These are phyloP conservation scores for Megaptera novaeangliae DNA, from an alignment of 2,113 vertebrate species.

Conservation along the genomic window DNA sequence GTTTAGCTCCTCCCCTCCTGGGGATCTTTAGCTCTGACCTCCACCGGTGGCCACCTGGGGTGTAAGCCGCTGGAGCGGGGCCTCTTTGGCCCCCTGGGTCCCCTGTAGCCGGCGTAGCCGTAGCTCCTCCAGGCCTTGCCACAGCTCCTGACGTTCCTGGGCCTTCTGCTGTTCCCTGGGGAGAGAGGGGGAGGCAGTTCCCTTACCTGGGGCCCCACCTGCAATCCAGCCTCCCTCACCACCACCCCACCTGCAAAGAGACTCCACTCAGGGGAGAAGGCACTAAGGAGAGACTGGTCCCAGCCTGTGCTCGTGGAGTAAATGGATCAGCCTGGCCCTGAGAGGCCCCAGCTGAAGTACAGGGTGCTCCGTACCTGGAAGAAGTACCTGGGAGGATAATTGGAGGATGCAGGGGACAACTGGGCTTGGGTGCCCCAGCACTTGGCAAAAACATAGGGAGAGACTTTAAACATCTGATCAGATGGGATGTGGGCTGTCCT, in stretches of 20 bases:
- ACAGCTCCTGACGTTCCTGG: constrained; percentile 87
- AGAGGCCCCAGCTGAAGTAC: background rate
- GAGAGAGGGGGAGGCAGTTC: background rate
- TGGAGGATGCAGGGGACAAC: background rate
- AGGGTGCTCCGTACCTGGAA: background rate
- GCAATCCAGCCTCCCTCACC: background rate
- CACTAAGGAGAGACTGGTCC: background rate
- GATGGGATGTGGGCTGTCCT: background rate
- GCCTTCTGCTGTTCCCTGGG: constrained; percentile 90
- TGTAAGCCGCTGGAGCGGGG: constrained; percentile 74
- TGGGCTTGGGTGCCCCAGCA: background rate
- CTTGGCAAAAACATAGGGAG: background rate
- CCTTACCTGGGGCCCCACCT: background rate
- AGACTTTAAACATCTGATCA: background rate
- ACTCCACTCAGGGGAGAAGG: background rate
- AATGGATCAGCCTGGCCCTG: background rate
- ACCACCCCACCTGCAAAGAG: background rate
- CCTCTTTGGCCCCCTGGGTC: constrained; percentile 87
- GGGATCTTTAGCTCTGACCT: constrained; percentile 77
- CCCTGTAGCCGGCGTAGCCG: constrained; percentile 83
- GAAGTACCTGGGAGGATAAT: background rate
- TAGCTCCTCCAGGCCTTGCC: constrained; percentile 89
- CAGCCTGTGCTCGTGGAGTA: background rate
- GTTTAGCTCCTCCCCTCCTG: constrained; percentile 62
- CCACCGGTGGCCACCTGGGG: constrained; percentile 72